Base-by-base conservation (phyloP, 2,888 invertebrate species). In the Andrena hattorfiana region DNA sequence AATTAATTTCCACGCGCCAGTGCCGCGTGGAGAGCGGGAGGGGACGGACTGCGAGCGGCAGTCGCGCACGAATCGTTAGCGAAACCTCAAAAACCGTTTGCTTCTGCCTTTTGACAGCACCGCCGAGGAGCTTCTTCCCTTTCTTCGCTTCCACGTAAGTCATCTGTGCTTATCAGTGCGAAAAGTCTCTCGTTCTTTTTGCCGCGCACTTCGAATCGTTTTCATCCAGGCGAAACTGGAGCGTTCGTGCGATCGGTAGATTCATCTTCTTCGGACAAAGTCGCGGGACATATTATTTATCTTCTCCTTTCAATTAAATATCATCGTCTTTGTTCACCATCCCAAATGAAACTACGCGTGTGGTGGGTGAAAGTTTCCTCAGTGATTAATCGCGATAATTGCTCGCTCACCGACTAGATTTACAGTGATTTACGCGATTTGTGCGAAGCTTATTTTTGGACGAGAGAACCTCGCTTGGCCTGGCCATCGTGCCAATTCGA, bases 401-500 rank as follows among this genome's bases (percentile, higher is more conserved):
- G 56, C n/a, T 62, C 32, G 62, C 32, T 62, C 32, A 30, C 10
- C 66, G 77, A 35, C 54, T 48, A 35, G 69, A 60, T 68, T 71
- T 69, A 72, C 63, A 56, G 62, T 63, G 81, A 71, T 63, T 75
- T 75, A 71, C 35, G 56, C 76, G 75, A 80, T 80, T 80, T 35
- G 71, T 66, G 60, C 62, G 60, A 51, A 66, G 67, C 60, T 76
- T 81, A 83, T 83, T 83, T 76, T 81, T 51, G 82, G 67, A 2
- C 3, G 42, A 16, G 23, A 28, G 48, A 42, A 20, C 66, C 8
- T 26, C n/a, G 49, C 8, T 32, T 6, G 56, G 35, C 62, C 48
- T 16, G 42, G 64, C 26, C 48, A 1, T 35, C 51, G 81, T 67
- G 81, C 77, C 81, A 86, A 86, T 86, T 77, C 54, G 51, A 73